Evolutionary conservation across 2,888 invertebrate genomes (phyloP), one percentile per base, ranked within the genome.

Genomic region (Ernsta delagoae): DNA sequence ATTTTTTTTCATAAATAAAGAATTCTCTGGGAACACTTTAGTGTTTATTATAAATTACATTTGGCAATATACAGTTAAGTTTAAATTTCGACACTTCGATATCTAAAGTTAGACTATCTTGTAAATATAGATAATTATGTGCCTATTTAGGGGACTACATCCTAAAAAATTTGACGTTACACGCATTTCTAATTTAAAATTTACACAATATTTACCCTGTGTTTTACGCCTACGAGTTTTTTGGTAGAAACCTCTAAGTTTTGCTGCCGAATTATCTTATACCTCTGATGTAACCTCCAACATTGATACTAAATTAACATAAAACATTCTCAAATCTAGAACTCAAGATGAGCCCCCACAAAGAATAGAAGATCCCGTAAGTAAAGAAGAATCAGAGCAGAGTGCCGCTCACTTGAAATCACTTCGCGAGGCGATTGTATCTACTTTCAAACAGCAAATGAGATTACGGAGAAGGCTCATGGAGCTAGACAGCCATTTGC

Each of bases 401-500:
- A 89, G 74, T 70, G 84, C 90, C 59, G 86, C 90, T 0, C 95
- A 95, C 76, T 87, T 96, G 8, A 95, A 95, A 73, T 94, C 95
- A 34, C 87, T 98, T 31, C 95, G 98, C 50, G 97, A 98, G 78
- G 97, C 98, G 77, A 97, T 98, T 57, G 96, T 98, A 4, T 95
- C 96, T 0, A 97, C 97, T 0, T 98, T 98, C 85, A 97, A 98
- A 81, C 98, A 98, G 75, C 98, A 98, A 87, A 98, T 98, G 98
- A 96, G 97, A 73, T 89, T 98, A 45, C 94, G 98, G 76, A 94
- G 97, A 43, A 96, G 97, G 65, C 91, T 99, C 36, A 96, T 99
- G 95, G 98, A 98, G 84, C 94, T 98, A 9, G 98, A 99, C 86
- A 98, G 98, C 75, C 97, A 97, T 79, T 91, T 98, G 64, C 88